Conservation (phyloP, 2,797 vertebrate genomes). For the Enteromius unitaeniatus region DNA sequence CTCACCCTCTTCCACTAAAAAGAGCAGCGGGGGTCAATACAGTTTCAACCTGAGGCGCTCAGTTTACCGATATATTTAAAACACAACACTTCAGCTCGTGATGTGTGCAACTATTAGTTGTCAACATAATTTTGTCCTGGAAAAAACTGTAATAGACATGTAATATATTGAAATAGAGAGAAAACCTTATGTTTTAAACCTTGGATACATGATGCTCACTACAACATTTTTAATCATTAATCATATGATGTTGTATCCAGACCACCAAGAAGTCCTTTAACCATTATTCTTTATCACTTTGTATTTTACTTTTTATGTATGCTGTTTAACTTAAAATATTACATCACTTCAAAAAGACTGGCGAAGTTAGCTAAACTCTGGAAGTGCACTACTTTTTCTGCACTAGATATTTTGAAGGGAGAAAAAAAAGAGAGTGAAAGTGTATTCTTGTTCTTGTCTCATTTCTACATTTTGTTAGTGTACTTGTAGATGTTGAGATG, state of each 20-base stretch:
- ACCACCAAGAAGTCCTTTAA: not conserved
- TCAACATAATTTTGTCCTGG: not conserved
- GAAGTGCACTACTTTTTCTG: not conserved
- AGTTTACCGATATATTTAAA: not conserved
- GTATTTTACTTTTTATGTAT: not conserved
- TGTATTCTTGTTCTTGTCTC: not conserved
- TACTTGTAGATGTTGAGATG: not conserved
- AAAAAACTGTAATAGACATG: not conserved
- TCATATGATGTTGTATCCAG: not conserved
- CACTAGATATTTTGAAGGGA: not conserved
- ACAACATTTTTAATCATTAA: not conserved
- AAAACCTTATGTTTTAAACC: not conserved
- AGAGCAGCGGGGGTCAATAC: constrained; percentile 47
- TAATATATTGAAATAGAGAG: not conserved
- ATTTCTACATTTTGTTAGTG: not conserved
- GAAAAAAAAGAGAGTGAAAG: not conserved
- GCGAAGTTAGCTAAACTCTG: not conserved
- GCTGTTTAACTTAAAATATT: not conserved
- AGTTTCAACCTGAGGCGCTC: constrained; percentile 23
- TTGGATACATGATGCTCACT: not conserved
- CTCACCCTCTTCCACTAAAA: constrained; percentile 48
- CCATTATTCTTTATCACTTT: not conserved
- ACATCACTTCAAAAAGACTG: not conserved
- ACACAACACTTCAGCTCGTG: not conserved
- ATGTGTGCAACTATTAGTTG: not conserved